Percentiles rank a stretch among this genome's conserved stretches.
Evolutionary conservation across 2,797 vertebrate species (phyloP).

Genomic region (Spheniscus humboldti): DNA sequence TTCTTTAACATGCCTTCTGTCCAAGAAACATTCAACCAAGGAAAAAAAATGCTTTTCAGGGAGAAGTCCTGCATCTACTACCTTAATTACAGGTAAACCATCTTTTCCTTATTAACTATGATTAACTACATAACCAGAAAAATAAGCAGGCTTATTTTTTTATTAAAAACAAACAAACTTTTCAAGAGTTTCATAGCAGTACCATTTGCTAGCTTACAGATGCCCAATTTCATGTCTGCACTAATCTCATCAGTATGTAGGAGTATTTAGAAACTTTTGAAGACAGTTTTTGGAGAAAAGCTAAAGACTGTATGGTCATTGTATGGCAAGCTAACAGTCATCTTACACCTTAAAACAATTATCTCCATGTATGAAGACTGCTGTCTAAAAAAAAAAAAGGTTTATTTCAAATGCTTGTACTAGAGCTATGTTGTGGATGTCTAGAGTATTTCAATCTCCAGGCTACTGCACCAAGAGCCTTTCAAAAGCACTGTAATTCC

Average conservation of each 20-base stretch:
- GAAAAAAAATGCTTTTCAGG: neutral
- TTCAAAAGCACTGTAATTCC: neutral
- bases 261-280: neutral
- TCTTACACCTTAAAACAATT: neutral
- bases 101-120: neutral
- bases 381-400: neutral
- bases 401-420: neutral
- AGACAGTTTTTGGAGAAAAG: neutral
- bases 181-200: neutral
- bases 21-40: neutral
- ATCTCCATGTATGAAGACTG: neutral
- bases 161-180: neutral
- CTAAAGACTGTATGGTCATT: neutral
- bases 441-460: neutral
- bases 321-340: neutral
- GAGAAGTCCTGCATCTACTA: neutral
- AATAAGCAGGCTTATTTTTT: neutral
- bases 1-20: neutral
- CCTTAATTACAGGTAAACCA: neutral
- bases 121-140: neutral
- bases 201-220: neutral
- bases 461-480: neutral
- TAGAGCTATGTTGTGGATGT: neutral
- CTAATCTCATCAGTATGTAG: neutral
- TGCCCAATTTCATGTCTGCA: neutral